Percentiles rank a stretch among this genome's conserved stretches.
These are phyloP conservation scores for Plutomurus gul DNA, from an alignment of 1,140 invertebrate species.

Conservation along the genomic window DNA sequence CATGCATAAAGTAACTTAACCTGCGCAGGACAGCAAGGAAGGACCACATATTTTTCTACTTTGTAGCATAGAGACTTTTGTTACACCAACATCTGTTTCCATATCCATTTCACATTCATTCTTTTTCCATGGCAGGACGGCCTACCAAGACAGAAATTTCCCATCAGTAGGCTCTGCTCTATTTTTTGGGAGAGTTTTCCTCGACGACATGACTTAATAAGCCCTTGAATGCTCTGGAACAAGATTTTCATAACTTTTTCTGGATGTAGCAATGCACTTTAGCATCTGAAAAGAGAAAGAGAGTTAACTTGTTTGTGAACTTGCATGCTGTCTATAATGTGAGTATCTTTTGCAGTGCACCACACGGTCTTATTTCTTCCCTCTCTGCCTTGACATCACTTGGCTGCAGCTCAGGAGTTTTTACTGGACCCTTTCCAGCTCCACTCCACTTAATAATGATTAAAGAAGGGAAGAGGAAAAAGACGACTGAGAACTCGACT, in stretches of 20 bases:
- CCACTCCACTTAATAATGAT: slow-evolving; percentile 3
- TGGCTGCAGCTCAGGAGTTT: background rate
- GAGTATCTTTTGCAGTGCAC: background rate
- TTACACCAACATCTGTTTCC: background rate
- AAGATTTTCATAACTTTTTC: slow-evolving; percentile 20
- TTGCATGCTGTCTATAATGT: background rate
- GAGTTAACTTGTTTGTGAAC: background rate
- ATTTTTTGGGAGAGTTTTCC: background rate
- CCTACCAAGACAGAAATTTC: background rate
- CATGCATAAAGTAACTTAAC: too few species aligned
- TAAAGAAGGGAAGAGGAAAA: background rate
- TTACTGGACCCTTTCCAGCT: slow-evolving; percentile 3
- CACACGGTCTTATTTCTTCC: too few species aligned
- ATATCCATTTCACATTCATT: slow-evolving; percentile 16
- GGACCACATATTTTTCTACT: background rate
- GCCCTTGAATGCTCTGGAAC: slow-evolving; percentile 2
- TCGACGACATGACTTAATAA: background rate
- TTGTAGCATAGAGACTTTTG: too few species aligned
- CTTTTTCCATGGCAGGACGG: background rate
- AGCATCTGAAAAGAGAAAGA: background rate
- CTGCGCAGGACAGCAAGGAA: background rate
- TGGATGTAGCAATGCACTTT: background rate
- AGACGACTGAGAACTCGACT: too few species aligned
- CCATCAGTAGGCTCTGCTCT: background rate
- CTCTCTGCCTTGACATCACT: background rate